Base-by-base conservation (phyloP, 2,113 vertebrate species). In the Atherinomorus stipes region DNA sequence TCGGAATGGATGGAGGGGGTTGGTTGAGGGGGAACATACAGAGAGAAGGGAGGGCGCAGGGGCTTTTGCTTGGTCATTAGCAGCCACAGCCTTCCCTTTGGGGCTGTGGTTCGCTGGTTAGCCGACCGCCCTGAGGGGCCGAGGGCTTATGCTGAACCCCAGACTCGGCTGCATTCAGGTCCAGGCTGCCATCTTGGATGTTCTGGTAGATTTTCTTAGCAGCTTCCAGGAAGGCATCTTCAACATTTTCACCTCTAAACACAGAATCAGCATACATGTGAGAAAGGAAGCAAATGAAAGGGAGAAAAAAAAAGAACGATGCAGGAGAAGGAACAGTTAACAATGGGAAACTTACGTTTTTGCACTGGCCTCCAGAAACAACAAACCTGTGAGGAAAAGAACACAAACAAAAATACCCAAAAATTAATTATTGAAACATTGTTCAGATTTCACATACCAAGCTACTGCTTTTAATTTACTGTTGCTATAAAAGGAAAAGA, bases 161-260 rank as follows among this genome's bases (percentile, higher is more conserved):
- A 0, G 98, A 99, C 74, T 99, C 98, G 0, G 98, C 98, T 0
- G 98, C 98, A 19, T 99, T 99, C 92, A 99, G 96, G 91, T 99
- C 98, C 95, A 99, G 94, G 92, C 98, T 99, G 67, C 98, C 98
- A 1, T 99, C 98, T 87, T 99, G 98, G 91, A 99, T 99, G 76
- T 99, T 99, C 96, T 99, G 98, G 91, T 98, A 99, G 93, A 99
- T 99, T 84, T 99, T 99, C 95, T 99, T 99, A 64, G 97, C 97
- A 4, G 98, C 97, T 93, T 99, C 98, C 90, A 99, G 94, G 92
- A 99, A 99, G 0, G 97, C 98, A 3, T 99, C 98, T 91, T 99
- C 98, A 8, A 99, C 98, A 0, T 99, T 99, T 93, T 99, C 98
- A 18, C 98, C 98, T 45, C 98, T 99, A 92, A 22, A 52, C 9